These are phyloP conservation scores for Drosophila tanythrix DNA, from an alignment of 2,888 invertebrate genomes.

Conservation along the genomic window DNA sequence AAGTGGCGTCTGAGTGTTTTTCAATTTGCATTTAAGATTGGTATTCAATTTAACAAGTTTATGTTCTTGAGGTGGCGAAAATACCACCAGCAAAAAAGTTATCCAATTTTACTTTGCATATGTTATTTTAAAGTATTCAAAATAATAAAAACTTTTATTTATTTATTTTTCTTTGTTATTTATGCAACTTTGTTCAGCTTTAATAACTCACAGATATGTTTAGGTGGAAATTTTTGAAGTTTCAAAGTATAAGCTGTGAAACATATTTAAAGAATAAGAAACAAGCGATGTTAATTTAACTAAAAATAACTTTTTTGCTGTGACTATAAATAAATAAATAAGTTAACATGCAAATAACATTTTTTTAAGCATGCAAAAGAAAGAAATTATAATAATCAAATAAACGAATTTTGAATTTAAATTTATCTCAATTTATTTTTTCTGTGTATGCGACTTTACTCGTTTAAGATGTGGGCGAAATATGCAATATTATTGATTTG, in stretches of 20 bases:
- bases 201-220: neutral
- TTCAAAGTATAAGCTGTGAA: neutral
- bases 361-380: neutral
- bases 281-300: neutral
- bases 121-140: neutral
- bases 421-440: neutral
- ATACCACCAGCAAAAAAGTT: conserved; percentile 1
- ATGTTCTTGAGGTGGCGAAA: conserved; percentile 1
- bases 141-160: neutral
- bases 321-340: neutral
- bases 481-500: neutral
- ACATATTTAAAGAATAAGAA: neutral
- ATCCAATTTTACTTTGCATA: neutral
- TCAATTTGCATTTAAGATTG: conserved; percentile 62
- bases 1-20: conserved; percentile 40
- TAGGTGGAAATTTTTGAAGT: neutral
- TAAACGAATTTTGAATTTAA: fast-evolving
- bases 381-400: neutral
- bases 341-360: neutral
- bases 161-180: neutral
- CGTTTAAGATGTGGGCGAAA: neutral
- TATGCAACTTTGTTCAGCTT: neutral
- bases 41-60: conserved; percentile 53
- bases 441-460: neutral
- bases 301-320: neutral